Evolutionary conservation across 2,888 invertebrate genomes (phyloP), one percentile per base, ranked within the genome.

Genomic region (Cheilosia vulpina): DNA sequence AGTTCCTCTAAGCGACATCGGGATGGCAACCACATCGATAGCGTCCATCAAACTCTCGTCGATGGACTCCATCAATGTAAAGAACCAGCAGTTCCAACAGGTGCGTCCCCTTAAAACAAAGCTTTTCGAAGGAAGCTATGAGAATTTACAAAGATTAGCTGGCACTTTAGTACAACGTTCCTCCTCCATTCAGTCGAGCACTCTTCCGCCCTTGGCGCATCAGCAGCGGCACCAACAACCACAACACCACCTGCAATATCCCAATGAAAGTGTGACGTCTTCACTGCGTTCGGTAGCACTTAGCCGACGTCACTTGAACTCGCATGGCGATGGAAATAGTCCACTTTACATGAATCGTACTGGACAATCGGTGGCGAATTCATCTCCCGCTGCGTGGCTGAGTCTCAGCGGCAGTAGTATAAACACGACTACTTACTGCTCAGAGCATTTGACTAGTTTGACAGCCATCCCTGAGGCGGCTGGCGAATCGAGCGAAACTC

Each of bases 61-160:
- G 73, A 89, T 92, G 89, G 92, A 92, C 87, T 92, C 92, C 88
- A 91, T 92, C 78, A 90, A 92, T 76, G 60, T 90, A 87, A 91
- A 90, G 84, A 89, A 90, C 73, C 89, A 89, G 53, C 90, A 89
- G 57, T 88, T 88, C 66, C 89, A 89, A 87, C 89, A 89, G 92
- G 91, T 90, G 94, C 94, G 47, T 94, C 94, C 24, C 94, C 94
- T 94, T 19, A 94, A 52, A 89, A 89, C 89, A 89, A 91, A 88
- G 50, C 68, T 60, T 87, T 88, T 89, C 88, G 89, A 88, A 72
- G 91, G 91, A 88, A 91, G 90, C 78, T 92, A 89, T 89, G 92
- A 92, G 90, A 92, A 92, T 89, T 89, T 92, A 45, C 92, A 91
- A 89, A 91, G 91, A 52, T 87, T 92, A 77, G 91, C 91, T 87